phyloP scores from a whole-genome alignment of 2,888 invertebrate species.

The Megalurothrips usitatus region DNA sequence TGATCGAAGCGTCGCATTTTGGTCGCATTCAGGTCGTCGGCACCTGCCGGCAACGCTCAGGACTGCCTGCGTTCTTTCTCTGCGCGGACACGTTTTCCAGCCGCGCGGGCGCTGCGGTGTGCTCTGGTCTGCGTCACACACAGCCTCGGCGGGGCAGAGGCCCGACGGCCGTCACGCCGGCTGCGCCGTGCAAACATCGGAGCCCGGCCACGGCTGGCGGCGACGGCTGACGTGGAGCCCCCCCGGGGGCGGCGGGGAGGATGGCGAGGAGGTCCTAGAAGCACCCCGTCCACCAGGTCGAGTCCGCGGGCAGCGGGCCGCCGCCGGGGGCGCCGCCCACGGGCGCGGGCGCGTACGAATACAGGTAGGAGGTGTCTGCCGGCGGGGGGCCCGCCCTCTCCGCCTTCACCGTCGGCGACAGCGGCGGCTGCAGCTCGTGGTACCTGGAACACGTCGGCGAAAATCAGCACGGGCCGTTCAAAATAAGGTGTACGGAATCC shows the following conservation, averaged over 20 bases:
- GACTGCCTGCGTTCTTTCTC: no score
- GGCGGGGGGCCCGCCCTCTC: background rate
- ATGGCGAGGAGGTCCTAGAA: background rate
- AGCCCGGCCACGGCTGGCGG: background rate
- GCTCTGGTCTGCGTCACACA: no score
- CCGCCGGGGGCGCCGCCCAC: background rate
- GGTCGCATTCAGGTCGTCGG: no score
- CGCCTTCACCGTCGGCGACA: constrained; percentile 41
- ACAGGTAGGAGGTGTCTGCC: background rate
- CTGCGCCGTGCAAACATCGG: background rate
- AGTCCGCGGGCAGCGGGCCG: background rate
- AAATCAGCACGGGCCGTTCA: no score
- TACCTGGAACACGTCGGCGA: constrained; percentile 39
- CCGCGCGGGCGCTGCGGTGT: no score
- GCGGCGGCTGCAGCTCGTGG: constrained; percentile 47
- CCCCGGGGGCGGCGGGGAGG: background rate
- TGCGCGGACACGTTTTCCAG: no score
- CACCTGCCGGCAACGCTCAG: no score
- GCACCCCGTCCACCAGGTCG: background rate
- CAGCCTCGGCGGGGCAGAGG: no score
- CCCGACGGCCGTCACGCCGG: no score
- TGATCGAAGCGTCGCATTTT: no score
- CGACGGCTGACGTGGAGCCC: background rate
- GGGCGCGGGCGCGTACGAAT: background rate
- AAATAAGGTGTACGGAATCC: no score